These are phyloP conservation scores for Pyrochroa serraticornis DNA, from an alignment of 2,888 invertebrate genomes.

Conservation along the genomic window DNA sequence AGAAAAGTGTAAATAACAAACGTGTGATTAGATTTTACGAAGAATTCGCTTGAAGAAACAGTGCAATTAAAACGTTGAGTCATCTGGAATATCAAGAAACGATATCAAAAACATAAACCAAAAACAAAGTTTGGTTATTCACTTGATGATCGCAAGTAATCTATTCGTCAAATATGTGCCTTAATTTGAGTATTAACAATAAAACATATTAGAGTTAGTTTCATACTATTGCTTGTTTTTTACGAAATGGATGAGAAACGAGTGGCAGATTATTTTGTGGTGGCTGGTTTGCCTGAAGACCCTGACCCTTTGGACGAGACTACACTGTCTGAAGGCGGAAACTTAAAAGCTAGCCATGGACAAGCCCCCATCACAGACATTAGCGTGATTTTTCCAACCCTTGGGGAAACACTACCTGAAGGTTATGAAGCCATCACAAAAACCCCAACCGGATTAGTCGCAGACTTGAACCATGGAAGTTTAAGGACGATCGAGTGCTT, in stretches of 20 bases:
- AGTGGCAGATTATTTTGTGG: constrained; percentile 98
- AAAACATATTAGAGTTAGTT: constrained; percentile 10
- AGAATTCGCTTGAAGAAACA: background rate
- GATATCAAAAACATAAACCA: constrained; percentile 23
- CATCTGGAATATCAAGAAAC: constrained; percentile 28
- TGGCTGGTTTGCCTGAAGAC: constrained; percentile 90
- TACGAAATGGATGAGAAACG: constrained; percentile 78
- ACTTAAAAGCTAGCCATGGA: constrained; percentile 79
- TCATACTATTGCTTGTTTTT: constrained; percentile 20
- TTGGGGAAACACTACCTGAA: constrained; percentile 84
- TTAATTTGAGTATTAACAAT: constrained; percentile 31
- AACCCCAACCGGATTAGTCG: constrained; percentile 87
- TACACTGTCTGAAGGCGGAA: constrained; percentile 75
- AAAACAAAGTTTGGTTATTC: constrained; percentile 9
- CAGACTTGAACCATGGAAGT: constrained; percentile 97
- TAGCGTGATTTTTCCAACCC: constrained; percentile 85
- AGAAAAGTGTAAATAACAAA: constrained; percentile 21
- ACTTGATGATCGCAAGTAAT: constrained; percentile 4
- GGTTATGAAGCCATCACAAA: constrained; percentile 74
- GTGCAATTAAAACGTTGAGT: constrained; percentile 34
- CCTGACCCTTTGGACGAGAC: constrained; percentile 78
- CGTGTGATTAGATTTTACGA: constrained; percentile 11
- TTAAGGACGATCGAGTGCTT: constrained; percentile 92
- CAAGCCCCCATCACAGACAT: constrained; percentile 97
- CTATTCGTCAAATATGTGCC: constrained; percentile 31